Conservation (phyloP, 2,888 invertebrate species). For the Epinotia ramella region DNA sequence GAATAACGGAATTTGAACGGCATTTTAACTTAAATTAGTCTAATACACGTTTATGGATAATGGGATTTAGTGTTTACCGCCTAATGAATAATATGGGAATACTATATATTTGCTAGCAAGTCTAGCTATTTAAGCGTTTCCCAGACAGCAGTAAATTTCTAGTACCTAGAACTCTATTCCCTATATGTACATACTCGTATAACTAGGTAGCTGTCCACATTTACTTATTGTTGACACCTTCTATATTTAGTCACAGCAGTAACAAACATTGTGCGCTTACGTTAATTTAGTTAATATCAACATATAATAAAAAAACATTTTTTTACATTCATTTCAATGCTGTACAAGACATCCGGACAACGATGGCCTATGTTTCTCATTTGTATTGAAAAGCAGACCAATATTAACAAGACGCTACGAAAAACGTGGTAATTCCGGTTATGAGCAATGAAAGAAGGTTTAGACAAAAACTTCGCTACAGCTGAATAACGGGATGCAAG, state of each 20-base stretch:
- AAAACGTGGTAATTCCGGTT: conserved; percentile 32
- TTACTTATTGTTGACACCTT: background rate
- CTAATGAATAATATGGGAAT: too few relatives aligned
- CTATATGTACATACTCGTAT: too few relatives aligned
- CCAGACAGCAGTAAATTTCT: background rate
- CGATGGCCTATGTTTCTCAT: background rate
- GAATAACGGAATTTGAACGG: too few relatives aligned
- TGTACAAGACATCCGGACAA: background rate
- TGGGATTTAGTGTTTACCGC: too few relatives aligned
- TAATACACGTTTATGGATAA: too few relatives aligned
- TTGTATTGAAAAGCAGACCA: conserved; percentile 16
- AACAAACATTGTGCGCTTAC: too few relatives aligned
- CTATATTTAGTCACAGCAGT: too few relatives aligned
- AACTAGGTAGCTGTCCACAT: background rate
- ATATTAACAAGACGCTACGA: conserved; percentile 7
- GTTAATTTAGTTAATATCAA: too few relatives aligned
- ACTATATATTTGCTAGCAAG: background rate
- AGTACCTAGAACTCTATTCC: too few relatives aligned
- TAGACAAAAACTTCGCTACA: conserved; percentile 37
- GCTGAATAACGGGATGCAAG: conserved; percentile 38
- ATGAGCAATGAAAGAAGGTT: conserved; percentile 18
- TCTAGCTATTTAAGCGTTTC: background rate
- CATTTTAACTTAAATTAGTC: too few relatives aligned
- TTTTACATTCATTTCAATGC: too few relatives aligned
- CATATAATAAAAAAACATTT: too few relatives aligned